Conservation (phyloP, 1,140 invertebrate species). For the Glossosoma conforme region DNA sequence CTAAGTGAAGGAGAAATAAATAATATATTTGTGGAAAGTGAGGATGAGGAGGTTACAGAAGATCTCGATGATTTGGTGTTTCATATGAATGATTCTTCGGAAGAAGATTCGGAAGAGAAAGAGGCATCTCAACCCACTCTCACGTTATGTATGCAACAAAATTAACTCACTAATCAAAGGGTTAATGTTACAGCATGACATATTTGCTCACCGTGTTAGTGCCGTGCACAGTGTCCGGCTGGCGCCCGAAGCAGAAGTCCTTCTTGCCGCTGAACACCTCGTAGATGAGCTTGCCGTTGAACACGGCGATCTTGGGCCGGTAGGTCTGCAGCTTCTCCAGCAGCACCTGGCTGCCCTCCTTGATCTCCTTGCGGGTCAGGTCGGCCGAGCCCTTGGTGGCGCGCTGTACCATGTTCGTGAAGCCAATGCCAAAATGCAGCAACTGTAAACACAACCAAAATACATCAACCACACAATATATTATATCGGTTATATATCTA, state of each 20-base stretch:
- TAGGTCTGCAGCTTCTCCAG: slow-evolving; percentile 89
- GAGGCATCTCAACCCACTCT: too few species aligned
- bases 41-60: too few species aligned
- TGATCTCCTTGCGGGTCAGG: slow-evolving; percentile 93
- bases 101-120: too few species aligned
- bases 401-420: slow-evolving; percentile 94
- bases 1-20: too few species aligned
- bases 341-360: slow-evolving; percentile 88
- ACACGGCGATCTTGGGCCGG: slow-evolving; percentile 94
- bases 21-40: too few species aligned
- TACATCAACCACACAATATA: too few species aligned
- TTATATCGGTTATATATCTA: too few species aligned
- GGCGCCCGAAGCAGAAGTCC: slow-evolving; percentile 94
- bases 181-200: too few species aligned
- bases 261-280: slow-evolving; percentile 97
- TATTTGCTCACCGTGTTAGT: slow-evolving; percentile 92
- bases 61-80: too few species aligned
- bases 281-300: slow-evolving; percentile 97
- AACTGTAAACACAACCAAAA: slow-evolving; percentile 48
- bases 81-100: too few species aligned
- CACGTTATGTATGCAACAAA: too few species aligned
- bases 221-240: slow-evolving; percentile 86
- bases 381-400: slow-evolving; percentile 95
- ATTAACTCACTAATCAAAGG: too few species aligned
- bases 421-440: slow-evolving; percentile 90